Evolutionary conservation across 2,797 vertebrate species (phyloP).

Genomic region (Kryptolebias ocellatus): DNA sequence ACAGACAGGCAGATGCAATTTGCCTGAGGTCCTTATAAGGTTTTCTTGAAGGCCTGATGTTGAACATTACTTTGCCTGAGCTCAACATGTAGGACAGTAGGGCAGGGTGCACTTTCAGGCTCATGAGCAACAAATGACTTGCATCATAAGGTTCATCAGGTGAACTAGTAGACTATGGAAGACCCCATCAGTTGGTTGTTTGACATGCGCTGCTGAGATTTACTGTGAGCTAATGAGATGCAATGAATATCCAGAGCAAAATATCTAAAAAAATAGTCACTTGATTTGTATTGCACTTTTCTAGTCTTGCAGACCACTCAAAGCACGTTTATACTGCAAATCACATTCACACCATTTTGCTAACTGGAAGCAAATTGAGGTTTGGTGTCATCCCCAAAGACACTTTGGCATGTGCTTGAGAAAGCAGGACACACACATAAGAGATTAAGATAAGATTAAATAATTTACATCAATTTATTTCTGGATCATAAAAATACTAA

Average conservation of each 20-base stretch:
- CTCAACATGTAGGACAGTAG: conserved; percentile 19
- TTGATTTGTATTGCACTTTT: too few relatives aligned
- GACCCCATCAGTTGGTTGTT: conserved; percentile 43
- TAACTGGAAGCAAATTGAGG: too few relatives aligned
- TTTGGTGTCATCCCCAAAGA: too few relatives aligned
- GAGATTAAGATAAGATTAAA: background rate
- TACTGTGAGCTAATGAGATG: conserved; percentile 59
- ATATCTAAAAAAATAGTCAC: background rate
- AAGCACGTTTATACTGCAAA: too few relatives aligned
- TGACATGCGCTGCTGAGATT: conserved; percentile 45
- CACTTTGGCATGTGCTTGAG: too few relatives aligned
- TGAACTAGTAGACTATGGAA: conserved; percentile 32
- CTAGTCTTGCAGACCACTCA: too few relatives aligned
- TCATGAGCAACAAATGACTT: conserved; percentile 46
- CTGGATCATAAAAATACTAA: too few relatives aligned
- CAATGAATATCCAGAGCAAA: conserved; percentile 56
- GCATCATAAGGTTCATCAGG: conserved; percentile 45
- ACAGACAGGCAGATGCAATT: conserved; percentile 71
- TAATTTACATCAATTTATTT: too few relatives aligned
- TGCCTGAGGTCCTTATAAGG: conserved; percentile 56
- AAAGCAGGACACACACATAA: background rate
- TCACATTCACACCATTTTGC: too few relatives aligned
- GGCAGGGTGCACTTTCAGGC: conserved; percentile 18
- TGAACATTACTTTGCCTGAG: conserved; percentile 42
- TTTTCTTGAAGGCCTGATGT: conserved; percentile 42